A percentile compares a stretch with the other conserved stretches of the same genome.
Conservation (phyloP, 2,888 invertebrate genomes). For the Sphaeridia pumilis region DNA sequence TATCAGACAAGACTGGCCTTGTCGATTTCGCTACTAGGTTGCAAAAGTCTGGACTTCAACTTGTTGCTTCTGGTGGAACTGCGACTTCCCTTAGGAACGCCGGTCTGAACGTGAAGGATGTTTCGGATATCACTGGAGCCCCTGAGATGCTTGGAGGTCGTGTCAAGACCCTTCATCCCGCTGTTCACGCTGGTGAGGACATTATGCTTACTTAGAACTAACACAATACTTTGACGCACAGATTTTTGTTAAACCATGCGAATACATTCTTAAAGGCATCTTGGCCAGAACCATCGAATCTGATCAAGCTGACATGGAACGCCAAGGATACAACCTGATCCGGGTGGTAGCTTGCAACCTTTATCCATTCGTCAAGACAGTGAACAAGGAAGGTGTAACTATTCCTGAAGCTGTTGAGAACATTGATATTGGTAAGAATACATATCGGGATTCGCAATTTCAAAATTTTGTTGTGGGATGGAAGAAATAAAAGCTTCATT, state of each 20-base stretch:
- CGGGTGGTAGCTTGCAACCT: constrained; percentile 90
- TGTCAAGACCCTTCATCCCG: constrained; percentile 84
- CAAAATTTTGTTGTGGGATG: too few species aligned
- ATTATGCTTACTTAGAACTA: too few species aligned
- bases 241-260: too few species aligned
- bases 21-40: constrained; percentile 68
- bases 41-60: constrained; percentile 57
- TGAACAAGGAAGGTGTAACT: constrained; percentile 66
- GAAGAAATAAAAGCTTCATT: too few species aligned
- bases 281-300: constrained; percentile 55
- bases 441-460: too few species aligned
- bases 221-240: too few species aligned
- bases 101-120: constrained; percentile 72
- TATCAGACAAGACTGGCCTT: constrained; percentile 84
- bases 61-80: constrained; percentile 93
- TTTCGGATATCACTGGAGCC: constrained; percentile 74
- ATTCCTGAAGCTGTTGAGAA: constrained; percentile 86
- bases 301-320: constrained; percentile 68
- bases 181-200: constrained; percentile 74
- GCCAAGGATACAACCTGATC: constrained; percentile 66
- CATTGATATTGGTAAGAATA: constrained; percentile 68
- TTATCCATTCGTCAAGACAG: constrained; percentile 85
- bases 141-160: constrained; percentile 95
- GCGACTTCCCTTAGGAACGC: constrained; percentile 71
- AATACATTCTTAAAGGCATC: too few species aligned